Conservation (phyloP, 2,113 vertebrate species). For the Synchiropus splendidus region DNA sequence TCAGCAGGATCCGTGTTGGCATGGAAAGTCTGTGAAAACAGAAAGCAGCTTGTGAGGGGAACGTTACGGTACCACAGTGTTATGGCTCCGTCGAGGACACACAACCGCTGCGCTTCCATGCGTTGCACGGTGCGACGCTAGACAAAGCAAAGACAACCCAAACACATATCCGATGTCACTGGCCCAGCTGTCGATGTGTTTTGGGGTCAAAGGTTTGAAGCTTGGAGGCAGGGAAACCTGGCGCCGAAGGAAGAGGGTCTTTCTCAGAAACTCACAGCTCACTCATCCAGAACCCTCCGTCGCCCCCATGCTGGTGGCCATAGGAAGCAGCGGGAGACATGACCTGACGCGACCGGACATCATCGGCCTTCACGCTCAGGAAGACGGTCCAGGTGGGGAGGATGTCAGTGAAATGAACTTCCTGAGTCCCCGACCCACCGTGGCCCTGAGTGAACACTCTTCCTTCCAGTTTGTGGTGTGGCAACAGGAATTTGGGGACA, state of each 20-base stretch:
- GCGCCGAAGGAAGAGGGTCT: constrained; percentile 14
- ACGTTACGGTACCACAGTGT: too few species aligned
- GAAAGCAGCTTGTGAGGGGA: too few species aligned
- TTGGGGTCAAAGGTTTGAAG: constrained; percentile 45
- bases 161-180: constrained; percentile 59
- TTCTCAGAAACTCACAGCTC: not conserved
- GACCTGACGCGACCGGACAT: constrained; percentile 33
- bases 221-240: constrained; percentile 45
- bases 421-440: constrained; percentile 4
- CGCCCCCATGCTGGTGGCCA: constrained; percentile 13
- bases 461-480: constrained; percentile 12
- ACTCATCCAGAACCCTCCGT: constrained; percentile 6
- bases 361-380: constrained; percentile 25
- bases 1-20: constrained; percentile 85
- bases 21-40: constrained; percentile 76
- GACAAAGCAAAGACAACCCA: constrained; percentile 56
- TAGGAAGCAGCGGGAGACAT: constrained; percentile 25
- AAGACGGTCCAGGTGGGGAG: constrained; percentile 47
- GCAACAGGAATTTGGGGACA: too few species aligned
- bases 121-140: constrained; percentile 31
- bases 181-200: constrained; percentile 57
- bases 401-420: constrained; percentile 37
- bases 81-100: constrained; percentile 7
- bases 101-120: constrained; percentile 26
- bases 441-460: constrained; percentile 9